These are phyloP conservation scores for Homarus gammarus DNA, from an alignment of 2,888 invertebrate species.

Conservation along the genomic window DNA sequence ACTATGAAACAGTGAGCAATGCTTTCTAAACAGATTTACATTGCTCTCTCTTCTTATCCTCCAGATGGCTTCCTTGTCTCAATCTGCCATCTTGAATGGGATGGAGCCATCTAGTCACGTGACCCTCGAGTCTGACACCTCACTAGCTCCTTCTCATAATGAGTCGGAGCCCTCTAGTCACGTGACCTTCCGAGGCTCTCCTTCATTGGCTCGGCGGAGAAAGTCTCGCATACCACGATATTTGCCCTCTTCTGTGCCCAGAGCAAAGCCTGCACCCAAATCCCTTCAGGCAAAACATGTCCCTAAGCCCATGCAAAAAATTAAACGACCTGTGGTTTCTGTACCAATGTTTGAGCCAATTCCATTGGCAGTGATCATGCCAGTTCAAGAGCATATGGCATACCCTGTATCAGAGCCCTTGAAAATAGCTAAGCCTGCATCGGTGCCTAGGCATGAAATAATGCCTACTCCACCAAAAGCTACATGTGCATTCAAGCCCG, in stretches of 20 bases:
- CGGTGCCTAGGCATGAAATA: slow-evolving; percentile 44
- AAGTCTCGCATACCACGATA: slow-evolving; percentile 66
- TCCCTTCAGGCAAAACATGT: slow-evolving; percentile 17
- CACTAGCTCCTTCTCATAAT: slow-evolving; percentile 52
- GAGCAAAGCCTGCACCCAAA: slow-evolving; percentile 34
- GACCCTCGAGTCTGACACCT: slow-evolving; percentile 52
- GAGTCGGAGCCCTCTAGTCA: slow-evolving; percentile 41
- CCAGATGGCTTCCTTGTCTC: slow-evolving; percentile 67
- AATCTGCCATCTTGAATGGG: slow-evolving; percentile 60
- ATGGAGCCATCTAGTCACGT: slow-evolving; percentile 61
- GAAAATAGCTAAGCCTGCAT: slow-evolving; percentile 36
- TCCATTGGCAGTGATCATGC: background rate
- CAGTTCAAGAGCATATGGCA: slow-evolving; percentile 8
- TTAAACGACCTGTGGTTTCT: slow-evolving; percentile 16
- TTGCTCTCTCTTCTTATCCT: slow-evolving; percentile 47
- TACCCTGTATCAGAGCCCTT: slow-evolving; percentile 40
- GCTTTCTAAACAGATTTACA: slow-evolving; percentile 26
- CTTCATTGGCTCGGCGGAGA: slow-evolving; percentile 52
- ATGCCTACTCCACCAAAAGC: slow-evolving; percentile 39
- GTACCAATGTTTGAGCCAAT: slow-evolving; percentile 4
- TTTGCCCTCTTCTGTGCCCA: slow-evolving; percentile 47
- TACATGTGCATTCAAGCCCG: slow-evolving; percentile 39
- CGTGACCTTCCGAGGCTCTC: slow-evolving; percentile 54
- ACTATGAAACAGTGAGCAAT: slow-evolving; percentile 24
- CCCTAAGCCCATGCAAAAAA: slow-evolving; percentile 14